These are phyloP conservation scores for Acanthiza pusilla DNA, from an alignment of 2,797 vertebrate species.

Conservation along the genomic window DNA sequence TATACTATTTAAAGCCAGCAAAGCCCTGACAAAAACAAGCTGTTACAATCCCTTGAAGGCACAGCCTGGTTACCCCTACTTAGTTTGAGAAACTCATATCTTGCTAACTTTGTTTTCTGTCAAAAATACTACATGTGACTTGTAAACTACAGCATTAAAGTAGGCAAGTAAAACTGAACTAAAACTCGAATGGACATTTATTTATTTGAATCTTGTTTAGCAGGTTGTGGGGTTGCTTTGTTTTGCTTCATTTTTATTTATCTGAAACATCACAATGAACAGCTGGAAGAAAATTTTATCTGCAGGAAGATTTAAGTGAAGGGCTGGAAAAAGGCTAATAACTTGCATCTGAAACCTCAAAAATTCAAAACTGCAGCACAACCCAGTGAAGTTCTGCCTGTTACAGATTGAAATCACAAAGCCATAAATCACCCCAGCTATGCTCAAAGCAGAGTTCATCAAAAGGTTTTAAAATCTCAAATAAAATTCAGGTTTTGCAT, in stretches of 20 bases:
- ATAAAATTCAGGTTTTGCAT: not conserved
- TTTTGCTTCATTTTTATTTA: not conserved
- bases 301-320: not conserved
- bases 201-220: not conserved
- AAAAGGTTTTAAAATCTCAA: slow-evolving; percentile 33
- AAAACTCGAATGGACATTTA: not conserved
- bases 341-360: slow-evolving; percentile 6
- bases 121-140: not conserved
- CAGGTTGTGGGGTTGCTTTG: not conserved
- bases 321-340: not conserved
- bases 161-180: not conserved
- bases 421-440: not conserved
- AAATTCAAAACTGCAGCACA: not conserved
- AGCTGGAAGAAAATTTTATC: not conserved
- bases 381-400: not conserved
- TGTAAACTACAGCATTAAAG: not conserved
- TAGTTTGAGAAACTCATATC: not conserved
- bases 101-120: not conserved
- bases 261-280: not conserved
- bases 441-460: slow-evolving; percentile 11
- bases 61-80: not conserved
- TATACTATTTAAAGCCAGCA: not conserved
- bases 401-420: slow-evolving; percentile 1
- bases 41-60: not conserved
- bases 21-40: not conserved